Evolutionary conservation across 2,113 vertebrate species (phyloP).

Genomic region (Hipposideros armiger): DNA sequence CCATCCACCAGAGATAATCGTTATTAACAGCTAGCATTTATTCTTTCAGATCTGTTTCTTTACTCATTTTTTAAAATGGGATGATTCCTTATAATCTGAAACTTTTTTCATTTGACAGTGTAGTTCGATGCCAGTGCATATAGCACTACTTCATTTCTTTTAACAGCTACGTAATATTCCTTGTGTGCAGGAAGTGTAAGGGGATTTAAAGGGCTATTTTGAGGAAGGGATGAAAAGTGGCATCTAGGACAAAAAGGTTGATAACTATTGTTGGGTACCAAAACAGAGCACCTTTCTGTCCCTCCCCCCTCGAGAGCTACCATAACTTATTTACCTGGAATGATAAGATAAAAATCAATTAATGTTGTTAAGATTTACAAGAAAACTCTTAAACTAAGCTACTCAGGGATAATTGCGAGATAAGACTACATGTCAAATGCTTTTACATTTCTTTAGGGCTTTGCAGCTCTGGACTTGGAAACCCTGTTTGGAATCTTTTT

Average conservation of each 20-base stretch:
- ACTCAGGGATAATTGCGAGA: background rate
- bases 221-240: slow-evolving; percentile 18
- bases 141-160: background rate
- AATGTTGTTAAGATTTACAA: slow-evolving; percentile 29
- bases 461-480: slow-evolving; percentile 32
- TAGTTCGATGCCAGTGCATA: background rate
- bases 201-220: slow-evolving; percentile 2
- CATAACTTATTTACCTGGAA: background rate
- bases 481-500: slow-evolving; percentile 5
- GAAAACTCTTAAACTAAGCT: slow-evolving; percentile 24
- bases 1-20: background rate
- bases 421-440: background rate
- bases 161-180: background rate
- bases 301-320: background rate
- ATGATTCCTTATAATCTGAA: background rate
- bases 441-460: slow-evolving; percentile 7
- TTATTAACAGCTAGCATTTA: slow-evolving; percentile 48
- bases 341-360: background rate
- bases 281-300: background rate
- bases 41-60: slow-evolving; percentile 36
- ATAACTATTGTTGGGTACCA: background rate
- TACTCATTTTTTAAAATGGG: background rate
- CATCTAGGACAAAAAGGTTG: background rate
- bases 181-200: slow-evolving; percentile 7
- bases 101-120: background rate